A percentile compares a stretch with the other conserved stretches of the same genome.
Conservation (phyloP, 2,888 invertebrate species). For the Synergus umbraculus region DNA sequence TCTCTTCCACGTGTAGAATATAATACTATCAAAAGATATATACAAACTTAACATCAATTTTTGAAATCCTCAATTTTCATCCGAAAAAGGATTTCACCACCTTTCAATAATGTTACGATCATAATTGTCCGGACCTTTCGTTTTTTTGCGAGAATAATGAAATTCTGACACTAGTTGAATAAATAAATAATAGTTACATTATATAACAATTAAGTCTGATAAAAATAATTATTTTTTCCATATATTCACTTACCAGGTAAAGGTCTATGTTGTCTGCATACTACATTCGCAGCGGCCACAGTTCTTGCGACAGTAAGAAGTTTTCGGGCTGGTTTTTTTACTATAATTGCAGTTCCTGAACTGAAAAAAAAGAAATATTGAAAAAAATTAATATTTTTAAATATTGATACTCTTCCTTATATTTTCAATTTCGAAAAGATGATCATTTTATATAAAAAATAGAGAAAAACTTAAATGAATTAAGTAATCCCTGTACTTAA, state of each 20-base stretch:
- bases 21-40: neutral
- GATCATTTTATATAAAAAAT: neutral
- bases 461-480: neutral
- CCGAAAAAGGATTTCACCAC: neutral
- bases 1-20: constrained; percentile 31
- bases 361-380: constrained; percentile 5
- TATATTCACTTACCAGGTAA: constrained; percentile 23
- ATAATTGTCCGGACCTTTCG: no score
- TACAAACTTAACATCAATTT: neutral
- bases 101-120: no score
- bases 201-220: neutral
- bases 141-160: no score
- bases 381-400: neutral
- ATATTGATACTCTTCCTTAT: neutral
- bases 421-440: neutral
- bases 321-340: constrained; percentile 25
- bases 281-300: constrained; percentile 17
- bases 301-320: constrained; percentile 25
- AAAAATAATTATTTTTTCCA: neutral
- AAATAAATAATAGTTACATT: neutral
- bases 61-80: neutral
- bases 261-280: constrained; percentile 23
- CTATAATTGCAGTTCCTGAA: neutral
- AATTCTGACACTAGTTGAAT: no score
- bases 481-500: neutral